Conservation (phyloP, 2,888 invertebrate species). For the Coelinius sp. region DNA sequence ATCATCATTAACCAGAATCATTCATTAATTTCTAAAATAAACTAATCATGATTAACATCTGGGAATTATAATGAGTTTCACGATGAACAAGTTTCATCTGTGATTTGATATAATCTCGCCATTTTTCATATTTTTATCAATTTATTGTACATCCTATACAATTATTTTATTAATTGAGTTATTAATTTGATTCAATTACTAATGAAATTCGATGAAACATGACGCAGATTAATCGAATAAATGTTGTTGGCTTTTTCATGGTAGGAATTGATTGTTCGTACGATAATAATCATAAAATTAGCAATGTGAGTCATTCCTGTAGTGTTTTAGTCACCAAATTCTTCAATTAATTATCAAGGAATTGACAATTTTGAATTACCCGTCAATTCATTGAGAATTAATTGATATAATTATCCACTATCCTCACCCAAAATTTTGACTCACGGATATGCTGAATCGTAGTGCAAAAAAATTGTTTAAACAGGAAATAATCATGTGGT, state of each 20-base stretch:
- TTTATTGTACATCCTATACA: background rate
- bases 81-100: background rate
- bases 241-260: constrained; percentile 64
- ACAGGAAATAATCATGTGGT: background rate
- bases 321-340: constrained; percentile 46
- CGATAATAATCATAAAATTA: constrained; percentile 51
- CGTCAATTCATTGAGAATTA: constrained; percentile 14
- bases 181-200: background rate
- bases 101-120: background rate
- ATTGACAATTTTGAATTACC: background rate
- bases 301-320: constrained; percentile 46
- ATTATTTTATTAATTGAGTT: too few relatives aligned
- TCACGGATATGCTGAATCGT: constrained; percentile 6
- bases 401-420: constrained; percentile 17
- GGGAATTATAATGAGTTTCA: background rate
- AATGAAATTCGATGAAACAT: background rate
- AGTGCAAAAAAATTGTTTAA: background rate
- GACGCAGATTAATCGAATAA: constrained; percentile 52
- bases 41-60: constrained; percentile 10
- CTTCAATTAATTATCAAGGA: background rate
- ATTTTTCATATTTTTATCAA: background rate
- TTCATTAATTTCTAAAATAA: background rate
- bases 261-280: constrained; percentile 59
- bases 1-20: constrained; percentile 6
- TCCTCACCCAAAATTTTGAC: constrained; percentile 25